phyloP scores from a whole-genome alignment of 2,888 invertebrate genomes.

The Machimus atricapillus region DNA sequence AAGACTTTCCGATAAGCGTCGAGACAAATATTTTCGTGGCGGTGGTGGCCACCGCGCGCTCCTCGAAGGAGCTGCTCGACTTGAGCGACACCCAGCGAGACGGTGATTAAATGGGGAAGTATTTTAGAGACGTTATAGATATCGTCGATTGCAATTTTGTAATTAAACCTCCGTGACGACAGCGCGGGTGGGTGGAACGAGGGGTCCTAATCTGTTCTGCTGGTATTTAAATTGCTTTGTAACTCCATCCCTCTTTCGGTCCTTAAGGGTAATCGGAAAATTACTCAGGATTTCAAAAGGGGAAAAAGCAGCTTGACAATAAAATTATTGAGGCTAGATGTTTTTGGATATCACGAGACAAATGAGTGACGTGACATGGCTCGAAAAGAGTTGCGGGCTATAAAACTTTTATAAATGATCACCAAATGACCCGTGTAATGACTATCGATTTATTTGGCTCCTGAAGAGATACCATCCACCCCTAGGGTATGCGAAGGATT shows the following conservation, averaged over 20 bases:
- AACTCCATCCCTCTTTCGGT: not conserved
- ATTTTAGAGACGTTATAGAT: not conserved
- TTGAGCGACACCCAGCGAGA: not conserved
- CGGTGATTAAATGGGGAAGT: not conserved
- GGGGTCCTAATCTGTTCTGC: not conserved
- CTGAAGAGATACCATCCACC: no score
- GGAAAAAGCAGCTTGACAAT: not conserved
- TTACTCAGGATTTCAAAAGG: not conserved
- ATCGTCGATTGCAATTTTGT: not conserved
- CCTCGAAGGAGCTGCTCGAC: not conserved
- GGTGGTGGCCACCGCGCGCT: not conserved
- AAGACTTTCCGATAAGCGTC: not conserved
- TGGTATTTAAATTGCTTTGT: not conserved
- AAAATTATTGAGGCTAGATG: not conserved
- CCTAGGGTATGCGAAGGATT: not conserved
- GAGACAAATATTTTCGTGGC: not conserved
- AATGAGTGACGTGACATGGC: not conserved
- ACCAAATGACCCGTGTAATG: not conserved
- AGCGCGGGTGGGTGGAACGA: not conserved
- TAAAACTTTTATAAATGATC: not conserved
- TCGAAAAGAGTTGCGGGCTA: not conserved
- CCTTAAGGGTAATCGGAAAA: not conserved
- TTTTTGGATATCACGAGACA: not conserved
- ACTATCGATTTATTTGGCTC: not conserved
- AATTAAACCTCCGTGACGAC: not conserved